Evolutionary conservation across 1,140 invertebrate species (phyloP), one percentile per base, ranked within the genome.

Genomic region (Drosophila tsacasi): DNA sequence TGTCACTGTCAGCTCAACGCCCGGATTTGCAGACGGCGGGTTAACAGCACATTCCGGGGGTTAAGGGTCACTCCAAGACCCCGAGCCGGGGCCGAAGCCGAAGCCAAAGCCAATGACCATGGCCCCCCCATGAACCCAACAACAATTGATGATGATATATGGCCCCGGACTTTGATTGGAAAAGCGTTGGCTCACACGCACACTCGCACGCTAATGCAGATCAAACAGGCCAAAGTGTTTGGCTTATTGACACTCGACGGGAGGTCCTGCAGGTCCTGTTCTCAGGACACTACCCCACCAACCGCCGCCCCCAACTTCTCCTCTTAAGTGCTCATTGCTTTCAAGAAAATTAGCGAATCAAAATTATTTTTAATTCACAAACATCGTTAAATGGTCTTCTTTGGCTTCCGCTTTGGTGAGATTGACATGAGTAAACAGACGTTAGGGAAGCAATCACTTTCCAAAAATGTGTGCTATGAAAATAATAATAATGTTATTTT

Each of bases 401-500:
- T 47, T 35, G 55, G 17, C 30, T 47, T 42, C 25, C 30, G 15
- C 39, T 42, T 37, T 8, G 42, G 5, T 4, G 19, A 61, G 35
- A 61, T 44, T 73, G 55, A 52, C 58, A 46, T 30, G 3, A 35
- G 32, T 35, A 62, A 59, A 72, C 44, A 78, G 44, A 13, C 6
- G 12, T 23, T 35, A 25, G 25, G 15, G 39, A 9, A 54, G 21
- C 5, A 54, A 12, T n/a, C 15, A 55, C 46, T 35, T 17, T 12
- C 21, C 44, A 9, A 58, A 50, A 57, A 61, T 40, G 40, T 47
- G 23, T n/a, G 59, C 42, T 40, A 50, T 57, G 39, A 25, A 66
- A 83, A 79, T 76, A 75, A 68, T 71, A 81, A 68, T 63, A 80
- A 81, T 87, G 84, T 89, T 87, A 75, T 89, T 87, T 87, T 87